Percentiles rank a stretch among this genome's conserved stretches.
These are phyloP conservation scores for Erinaceus europaeus DNA, from an alignment of 2,113 vertebrate species.

Conservation along the genomic window DNA sequence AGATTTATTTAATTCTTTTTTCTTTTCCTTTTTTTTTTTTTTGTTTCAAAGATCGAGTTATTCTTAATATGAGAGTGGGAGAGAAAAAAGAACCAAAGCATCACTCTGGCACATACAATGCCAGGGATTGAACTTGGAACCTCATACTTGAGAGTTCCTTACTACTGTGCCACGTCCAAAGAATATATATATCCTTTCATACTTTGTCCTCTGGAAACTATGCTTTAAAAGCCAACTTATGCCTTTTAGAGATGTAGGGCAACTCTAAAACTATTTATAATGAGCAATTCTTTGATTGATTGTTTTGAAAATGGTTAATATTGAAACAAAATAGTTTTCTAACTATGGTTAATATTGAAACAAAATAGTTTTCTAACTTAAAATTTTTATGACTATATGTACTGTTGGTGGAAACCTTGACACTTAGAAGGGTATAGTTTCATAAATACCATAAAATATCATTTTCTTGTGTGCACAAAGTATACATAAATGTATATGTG, in stretches of 20 bases:
- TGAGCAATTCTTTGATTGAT: slow-evolving; percentile 10
- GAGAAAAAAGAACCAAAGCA: no score
- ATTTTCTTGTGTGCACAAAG: slow-evolving; percentile 13
- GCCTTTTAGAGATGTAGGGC: neutral
- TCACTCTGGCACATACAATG: no score
- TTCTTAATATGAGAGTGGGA: no score
- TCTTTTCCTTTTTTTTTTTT: neutral
- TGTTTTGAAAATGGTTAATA: slow-evolving; percentile 39
- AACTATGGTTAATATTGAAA: no score
- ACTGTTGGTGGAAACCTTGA: neutral
- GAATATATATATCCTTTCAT: no score
- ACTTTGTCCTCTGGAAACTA: neutral
- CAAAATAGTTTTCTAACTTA: slow-evolving; percentile 20
- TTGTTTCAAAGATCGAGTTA: neutral
- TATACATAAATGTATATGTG: no score
- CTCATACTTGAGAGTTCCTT: no score
- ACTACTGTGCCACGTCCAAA: no score
- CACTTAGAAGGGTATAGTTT: neutral
- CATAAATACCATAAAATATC: slow-evolving; percentile 19
- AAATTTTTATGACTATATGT: neutral
- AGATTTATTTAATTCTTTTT: slow-evolving; percentile 32
- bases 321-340: slow-evolving; percentile 31
- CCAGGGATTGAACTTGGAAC: no score
- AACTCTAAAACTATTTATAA: neutral
- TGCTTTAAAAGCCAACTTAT: slow-evolving; percentile 27